phyloP scores from a whole-genome alignment of 2,888 invertebrate genomes.

The Adela reaumurella region DNA sequence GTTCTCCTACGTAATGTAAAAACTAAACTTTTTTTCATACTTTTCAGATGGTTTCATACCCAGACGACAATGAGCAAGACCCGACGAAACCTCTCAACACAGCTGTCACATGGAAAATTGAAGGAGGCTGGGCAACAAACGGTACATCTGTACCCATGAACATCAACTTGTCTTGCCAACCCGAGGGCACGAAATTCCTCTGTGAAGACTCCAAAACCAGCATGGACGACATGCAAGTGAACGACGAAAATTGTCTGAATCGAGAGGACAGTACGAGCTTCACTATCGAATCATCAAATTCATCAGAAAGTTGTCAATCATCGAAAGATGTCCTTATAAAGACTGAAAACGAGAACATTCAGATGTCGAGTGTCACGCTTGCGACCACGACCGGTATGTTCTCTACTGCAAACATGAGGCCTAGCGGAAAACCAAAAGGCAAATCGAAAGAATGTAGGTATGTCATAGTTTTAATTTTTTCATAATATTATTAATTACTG shows the following conservation, averaged over 20 bases:
- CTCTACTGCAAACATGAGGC: slow-evolving; percentile 12
- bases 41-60: slow-evolving; percentile 40
- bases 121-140: slow-evolving; percentile 35
- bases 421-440: slow-evolving; percentile 10
- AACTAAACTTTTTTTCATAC: too few relatives aligned
- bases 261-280: slow-evolving; percentile 46
- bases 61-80: slow-evolving; percentile 43
- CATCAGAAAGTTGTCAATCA: slow-evolving; percentile 47
- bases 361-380: neutral
- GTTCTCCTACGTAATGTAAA: too few relatives aligned
- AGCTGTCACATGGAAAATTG: slow-evolving; percentile 42
- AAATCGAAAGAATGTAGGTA: neutral
- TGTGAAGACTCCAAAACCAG: slow-evolving; percentile 48
- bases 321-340: slow-evolving; percentile 30
- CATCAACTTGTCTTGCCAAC: slow-evolving; percentile 33
- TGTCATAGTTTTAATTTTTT: too few relatives aligned
- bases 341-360: neutral
- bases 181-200: slow-evolving; percentile 36
- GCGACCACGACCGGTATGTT: neutral
- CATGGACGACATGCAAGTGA: slow-evolving; percentile 43
- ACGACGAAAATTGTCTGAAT: slow-evolving; percentile 46
- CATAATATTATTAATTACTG: too few relatives aligned
- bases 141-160: slow-evolving; percentile 30
- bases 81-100: slow-evolving; percentile 47
- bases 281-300: slow-evolving; percentile 50